Percentiles rank a stretch among this genome's conserved stretches.
These are phyloP conservation scores for Ammodytes marinus DNA, from an alignment of 2,113 vertebrate genomes.

Conservation along the genomic window DNA sequence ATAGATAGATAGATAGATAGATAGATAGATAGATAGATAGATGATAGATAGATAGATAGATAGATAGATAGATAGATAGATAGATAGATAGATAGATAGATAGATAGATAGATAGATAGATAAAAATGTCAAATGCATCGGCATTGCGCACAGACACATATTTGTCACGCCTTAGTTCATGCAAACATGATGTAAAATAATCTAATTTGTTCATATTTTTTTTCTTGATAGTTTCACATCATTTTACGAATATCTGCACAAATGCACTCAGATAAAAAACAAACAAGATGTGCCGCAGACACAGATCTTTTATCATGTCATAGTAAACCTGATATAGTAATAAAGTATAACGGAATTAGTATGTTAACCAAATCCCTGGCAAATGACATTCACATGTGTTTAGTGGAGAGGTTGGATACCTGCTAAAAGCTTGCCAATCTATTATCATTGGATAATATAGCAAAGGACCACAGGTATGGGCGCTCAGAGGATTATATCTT, in stretches of 20 bases:
- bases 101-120: conserved; percentile 9
- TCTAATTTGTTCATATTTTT: conserved; percentile 14
- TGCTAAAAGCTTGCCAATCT: conserved; percentile 64
- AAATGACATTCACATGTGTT: conserved; percentile 56
- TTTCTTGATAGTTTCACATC: not conserved
- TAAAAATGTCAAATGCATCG: not conserved
- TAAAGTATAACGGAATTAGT: conserved; percentile 55
- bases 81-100: conserved; percentile 23
- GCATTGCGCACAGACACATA: not conserved
- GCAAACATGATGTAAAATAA: conserved; percentile 33
- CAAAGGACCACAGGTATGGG: conserved; percentile 52
- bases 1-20: conserved; percentile 55
- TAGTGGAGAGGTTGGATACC: conserved; percentile 58
- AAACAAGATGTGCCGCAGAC: not conserved
- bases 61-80: conserved; percentile 31
- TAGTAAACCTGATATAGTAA: conserved; percentile 21
- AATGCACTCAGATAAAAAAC: not conserved
- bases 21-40: conserved; percentile 47
- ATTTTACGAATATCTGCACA: conserved; percentile 22
- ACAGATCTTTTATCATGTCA: conserved; percentile 25
- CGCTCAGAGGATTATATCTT: conserved; percentile 78
- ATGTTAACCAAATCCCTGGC: conserved; percentile 41
- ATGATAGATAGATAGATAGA: conserved; percentile 37
- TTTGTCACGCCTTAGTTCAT: not conserved
- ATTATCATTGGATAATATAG: conserved; percentile 70